These are phyloP conservation scores for Zophobas morio DNA, from an alignment of 1,140 invertebrate genomes.

Conservation along the genomic window DNA sequence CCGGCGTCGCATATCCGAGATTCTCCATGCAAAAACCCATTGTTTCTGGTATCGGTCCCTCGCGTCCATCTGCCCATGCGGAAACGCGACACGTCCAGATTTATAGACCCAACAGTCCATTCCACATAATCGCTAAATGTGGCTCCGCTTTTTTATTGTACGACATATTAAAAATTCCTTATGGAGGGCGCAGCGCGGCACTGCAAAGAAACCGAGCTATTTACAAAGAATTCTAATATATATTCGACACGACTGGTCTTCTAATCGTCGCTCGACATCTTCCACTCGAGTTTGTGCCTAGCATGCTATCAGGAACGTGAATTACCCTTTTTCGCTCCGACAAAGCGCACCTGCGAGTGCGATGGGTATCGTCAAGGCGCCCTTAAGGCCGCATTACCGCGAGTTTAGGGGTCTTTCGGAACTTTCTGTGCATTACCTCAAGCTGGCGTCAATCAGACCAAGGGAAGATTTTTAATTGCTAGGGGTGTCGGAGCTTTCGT, in stretches of 20 bases:
- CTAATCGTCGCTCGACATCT: slow-evolving; percentile 42
- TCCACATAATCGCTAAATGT: slow-evolving; percentile 16
- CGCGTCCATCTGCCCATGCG: slow-evolving; percentile 11
- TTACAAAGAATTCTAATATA: slow-evolving; percentile 41
- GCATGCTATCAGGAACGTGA: slow-evolving; percentile 25
- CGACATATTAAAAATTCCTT: slow-evolving; percentile 31
- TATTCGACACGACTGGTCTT: slow-evolving; percentile 42
- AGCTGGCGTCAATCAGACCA: slow-evolving; percentile 12
- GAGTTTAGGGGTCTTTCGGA: no score
- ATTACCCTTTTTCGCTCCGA: slow-evolving; percentile 20
- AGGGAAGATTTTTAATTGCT: slow-evolving; percentile 27
- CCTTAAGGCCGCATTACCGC: no score
- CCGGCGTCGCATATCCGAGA: background rate
- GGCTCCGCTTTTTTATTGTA: slow-evolving; percentile 18
- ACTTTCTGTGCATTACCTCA: background rate
- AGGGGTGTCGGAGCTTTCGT: slow-evolving; percentile 17
- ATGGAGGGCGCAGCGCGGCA: slow-evolving; percentile 20
- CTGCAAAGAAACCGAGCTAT: slow-evolving; percentile 18
- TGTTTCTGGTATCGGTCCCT: slow-evolving; percentile 3
- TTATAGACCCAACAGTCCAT: slow-evolving; percentile 17
- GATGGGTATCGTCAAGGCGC: background rate
- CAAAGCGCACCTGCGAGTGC: slow-evolving; percentile 19
- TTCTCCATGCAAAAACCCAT: slow-evolving; percentile 12
- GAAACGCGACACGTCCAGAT: slow-evolving; percentile 38
- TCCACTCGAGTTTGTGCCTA: slow-evolving; percentile 23